These are phyloP conservation scores for Thoracochromis brauschi DNA, from an alignment of 2,113 vertebrate genomes.

Conservation along the genomic window DNA sequence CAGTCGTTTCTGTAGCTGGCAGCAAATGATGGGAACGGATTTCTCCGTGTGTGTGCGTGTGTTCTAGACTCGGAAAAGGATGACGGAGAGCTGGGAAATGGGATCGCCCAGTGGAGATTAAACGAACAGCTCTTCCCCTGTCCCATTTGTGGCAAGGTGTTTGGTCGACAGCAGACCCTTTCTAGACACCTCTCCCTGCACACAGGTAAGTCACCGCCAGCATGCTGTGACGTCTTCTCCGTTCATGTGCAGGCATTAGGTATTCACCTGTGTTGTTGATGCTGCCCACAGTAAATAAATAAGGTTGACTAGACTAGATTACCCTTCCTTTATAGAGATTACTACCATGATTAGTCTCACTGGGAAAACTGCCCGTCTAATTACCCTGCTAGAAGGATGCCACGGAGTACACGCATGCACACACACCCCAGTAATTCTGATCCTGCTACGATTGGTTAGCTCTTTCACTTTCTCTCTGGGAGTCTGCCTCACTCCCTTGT, in stretches of 20 bases:
- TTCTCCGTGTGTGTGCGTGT: background rate
- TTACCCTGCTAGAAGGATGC: conserved; percentile 54
- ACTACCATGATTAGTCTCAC: conserved; percentile 68
- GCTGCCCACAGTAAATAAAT: conserved; percentile 53
- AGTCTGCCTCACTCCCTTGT: conserved; percentile 32
- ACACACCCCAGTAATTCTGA: conserved; percentile 2
- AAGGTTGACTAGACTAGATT: conserved; percentile 68
- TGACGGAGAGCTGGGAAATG: conserved; percentile 82
- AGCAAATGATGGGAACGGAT: background rate
- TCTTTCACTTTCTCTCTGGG: conserved; percentile 17
- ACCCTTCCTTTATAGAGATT: conserved; percentile 72
- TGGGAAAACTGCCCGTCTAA: conserved; percentile 67
- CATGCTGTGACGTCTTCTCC: background rate
- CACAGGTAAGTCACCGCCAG: conserved; percentile 78
- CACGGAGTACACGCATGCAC: background rate
- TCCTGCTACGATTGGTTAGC: conserved; percentile 4
- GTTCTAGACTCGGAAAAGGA: conserved; percentile 83
- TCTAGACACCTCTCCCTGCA: conserved; percentile 94
- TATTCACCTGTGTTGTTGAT: background rate
- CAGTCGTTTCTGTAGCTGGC: background rate
- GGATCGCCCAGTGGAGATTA: conserved; percentile 85
- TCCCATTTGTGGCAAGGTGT: conserved; percentile 94
- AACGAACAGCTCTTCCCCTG: conserved; percentile 94
- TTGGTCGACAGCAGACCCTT: conserved; percentile 93
- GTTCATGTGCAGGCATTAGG: background rate